Evolutionary conservation across 1,140 invertebrate genomes (phyloP), one percentile per base, ranked within the genome.

Genomic region (Heterodera carotae): DNA sequence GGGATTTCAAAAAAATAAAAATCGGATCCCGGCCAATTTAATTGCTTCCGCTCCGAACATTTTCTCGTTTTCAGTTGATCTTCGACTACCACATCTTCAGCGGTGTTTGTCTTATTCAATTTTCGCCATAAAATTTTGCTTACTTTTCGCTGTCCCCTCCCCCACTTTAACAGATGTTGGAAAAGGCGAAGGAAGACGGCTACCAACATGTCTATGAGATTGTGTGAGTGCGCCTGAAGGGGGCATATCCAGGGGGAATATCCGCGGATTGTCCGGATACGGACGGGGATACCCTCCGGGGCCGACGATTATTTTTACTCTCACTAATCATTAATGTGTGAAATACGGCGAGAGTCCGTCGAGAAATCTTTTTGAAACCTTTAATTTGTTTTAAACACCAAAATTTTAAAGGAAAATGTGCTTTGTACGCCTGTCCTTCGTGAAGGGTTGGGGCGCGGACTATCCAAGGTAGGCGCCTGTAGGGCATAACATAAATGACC

Each of bases 1-100:
- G n/a, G n/a, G n/a, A n/a, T n/a, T n/a, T n/a, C n/a, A n/a, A n/a
- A n/a, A n/a, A n/a, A n/a, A n/a, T n/a, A n/a, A n/a, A n/a, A n/a
- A n/a, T n/a, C n/a, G n/a, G n/a, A n/a, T n/a, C n/a, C n/a, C n/a
- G n/a, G n/a, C n/a, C n/a, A n/a, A n/a, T n/a, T n/a, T n/a, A n/a
- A n/a, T n/a, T n/a, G n/a, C n/a, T n/a, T n/a, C n/a, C n/a, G n/a
- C n/a, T n/a, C n/a, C n/a, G n/a, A n/a, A n/a, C n/a, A n/a, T n/a
- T n/a, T 22, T 6, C 10, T n/a, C 39, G 6, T 74, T 74, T 74
- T 29, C 64, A 84, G 75, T 39, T 83, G 25, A 72, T 99, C 81
- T 99, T 99, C 90, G 98, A 98, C 89, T 98, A 98, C 89, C 94
- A 97, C 88, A 95, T 98, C 90, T 99, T 99, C 89, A 95, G 39